Evolutionary conservation across 2,113 vertebrate genomes (phyloP).

Genomic region (Neotoma lepida): DNA sequence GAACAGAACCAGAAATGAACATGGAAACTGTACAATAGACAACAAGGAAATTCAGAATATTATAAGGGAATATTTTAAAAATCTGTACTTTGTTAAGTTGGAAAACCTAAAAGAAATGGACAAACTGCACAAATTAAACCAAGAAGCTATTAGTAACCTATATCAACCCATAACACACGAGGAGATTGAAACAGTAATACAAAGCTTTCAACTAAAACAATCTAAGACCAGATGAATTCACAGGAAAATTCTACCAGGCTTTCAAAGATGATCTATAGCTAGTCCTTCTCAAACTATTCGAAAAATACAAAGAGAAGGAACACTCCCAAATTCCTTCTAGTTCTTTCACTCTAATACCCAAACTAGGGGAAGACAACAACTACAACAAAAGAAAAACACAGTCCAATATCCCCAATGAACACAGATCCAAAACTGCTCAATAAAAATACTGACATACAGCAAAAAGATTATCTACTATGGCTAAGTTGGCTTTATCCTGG

Average conservation of each 20-base stretch:
- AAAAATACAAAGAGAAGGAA: neutral
- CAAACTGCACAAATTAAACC: neutral
- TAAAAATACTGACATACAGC: neutral
- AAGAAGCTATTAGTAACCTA: neutral
- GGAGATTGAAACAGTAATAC: neutral
- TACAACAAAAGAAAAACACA: neutral
- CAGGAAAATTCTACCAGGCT: neutral
- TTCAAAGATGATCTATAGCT: neutral
- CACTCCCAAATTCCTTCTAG: neutral
- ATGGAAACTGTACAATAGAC: neutral
- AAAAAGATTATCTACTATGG: neutral
- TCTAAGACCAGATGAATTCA: neutral
- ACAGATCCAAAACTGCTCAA: neutral
- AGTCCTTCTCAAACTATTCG: neutral
- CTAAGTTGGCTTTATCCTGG: neutral
- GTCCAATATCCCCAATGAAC: neutral
- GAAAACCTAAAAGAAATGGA: neutral
- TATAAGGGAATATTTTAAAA: neutral
- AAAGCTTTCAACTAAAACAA: neutral
- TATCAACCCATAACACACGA: neutral
- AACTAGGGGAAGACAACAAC: neutral
- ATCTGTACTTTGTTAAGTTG: neutral
- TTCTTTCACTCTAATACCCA: neutral
- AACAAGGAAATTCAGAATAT: neutral
- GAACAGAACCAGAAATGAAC: neutral